A percentile compares a stretch with the other conserved stretches of the same genome.
Conservation (phyloP, 2,113 vertebrate genomes). For the human (Homo sapiens) region GRCh38 chr2:239566001-239566500, state of each 20-base stretch:
- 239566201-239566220: not conserved
- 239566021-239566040: no score
- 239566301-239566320: no score
- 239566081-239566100: no score
- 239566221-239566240: accelerated
- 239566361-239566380: not conserved
- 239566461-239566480: not conserved
- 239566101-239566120: no score
- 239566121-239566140: accelerated
- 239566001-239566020: no score
- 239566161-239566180: accelerated
- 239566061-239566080: no score
- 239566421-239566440: accelerated
- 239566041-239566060: no score
- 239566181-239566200: not conserved
- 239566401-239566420: not conserved
- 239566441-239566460: not conserved
- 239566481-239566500: not conserved
- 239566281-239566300: no score
- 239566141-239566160: no score
- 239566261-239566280: not conserved
- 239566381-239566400: not conserved
- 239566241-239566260: accelerated
- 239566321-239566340: not conserved
- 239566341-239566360: not conserved